Evolutionary conservation across 1,140 invertebrate genomes (phyloP).

Genomic region (Apis cerana): DNA sequence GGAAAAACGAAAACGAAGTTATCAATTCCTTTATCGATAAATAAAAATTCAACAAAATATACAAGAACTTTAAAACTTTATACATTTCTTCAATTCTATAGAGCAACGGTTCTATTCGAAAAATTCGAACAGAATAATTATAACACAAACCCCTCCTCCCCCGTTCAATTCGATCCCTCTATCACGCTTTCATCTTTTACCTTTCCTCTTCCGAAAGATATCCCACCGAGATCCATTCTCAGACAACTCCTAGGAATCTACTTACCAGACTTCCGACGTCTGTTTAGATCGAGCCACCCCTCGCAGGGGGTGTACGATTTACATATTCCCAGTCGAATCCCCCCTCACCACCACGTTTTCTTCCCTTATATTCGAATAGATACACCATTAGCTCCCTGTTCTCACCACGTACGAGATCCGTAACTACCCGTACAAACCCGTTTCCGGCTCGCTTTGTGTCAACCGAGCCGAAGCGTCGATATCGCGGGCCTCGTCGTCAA

Average conservation of each 20-base stretch:
- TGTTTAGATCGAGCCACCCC: slow-evolving; percentile 50
- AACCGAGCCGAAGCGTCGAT: slow-evolving; percentile 15
- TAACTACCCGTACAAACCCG: not conserved
- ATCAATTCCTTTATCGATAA: too few species aligned
- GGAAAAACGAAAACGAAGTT: too few species aligned
- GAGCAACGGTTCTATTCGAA: not conserved
- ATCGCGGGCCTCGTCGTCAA: slow-evolving; percentile 40
- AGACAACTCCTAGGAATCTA: slow-evolving; percentile 55
- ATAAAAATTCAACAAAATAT: too few species aligned
- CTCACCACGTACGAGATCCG: not conserved
- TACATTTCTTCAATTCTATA: too few species aligned
- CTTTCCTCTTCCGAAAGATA: slow-evolving; percentile 25
- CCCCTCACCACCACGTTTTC: not conserved
- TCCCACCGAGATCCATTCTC: slow-evolving; percentile 60
- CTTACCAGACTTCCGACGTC: slow-evolving; percentile 48
- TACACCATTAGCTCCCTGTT: slow-evolving; percentile 14
- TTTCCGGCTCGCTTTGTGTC: slow-evolving; percentile 21
- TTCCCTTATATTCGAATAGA: slow-evolving; percentile 12
- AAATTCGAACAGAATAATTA: too few species aligned
- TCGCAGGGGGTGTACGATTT: slow-evolving; percentile 32
- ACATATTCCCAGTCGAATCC: slow-evolving; percentile 51
- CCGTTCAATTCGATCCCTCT: too few species aligned
- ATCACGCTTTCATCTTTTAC: too few species aligned
- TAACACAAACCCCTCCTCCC: too few species aligned
- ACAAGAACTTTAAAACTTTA: too few species aligned